Conservation (phyloP, 2,888 invertebrate genomes). For the Clistopyga incitator region DNA sequence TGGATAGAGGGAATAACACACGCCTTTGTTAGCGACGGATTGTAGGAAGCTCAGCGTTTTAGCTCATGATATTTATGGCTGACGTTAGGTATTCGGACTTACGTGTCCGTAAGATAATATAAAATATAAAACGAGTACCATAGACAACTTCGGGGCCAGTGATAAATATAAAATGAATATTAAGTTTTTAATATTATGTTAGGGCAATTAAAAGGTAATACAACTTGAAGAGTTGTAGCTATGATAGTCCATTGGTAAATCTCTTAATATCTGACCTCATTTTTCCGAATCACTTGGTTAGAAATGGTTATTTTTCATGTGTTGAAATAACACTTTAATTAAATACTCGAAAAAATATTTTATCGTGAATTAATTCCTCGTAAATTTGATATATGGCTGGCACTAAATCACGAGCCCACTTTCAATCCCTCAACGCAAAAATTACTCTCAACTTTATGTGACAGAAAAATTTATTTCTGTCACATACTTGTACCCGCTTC, state of each 20-base stretch:
- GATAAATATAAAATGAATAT: slow-evolving; percentile 4
- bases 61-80: slow-evolving; percentile 47
- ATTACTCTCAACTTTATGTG: not conserved
- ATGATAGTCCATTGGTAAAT: not conserved
- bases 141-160: not conserved
- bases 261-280: not conserved
- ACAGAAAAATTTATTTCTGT: slow-evolving; percentile 2
- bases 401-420: no score
- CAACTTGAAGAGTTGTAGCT: not conserved
- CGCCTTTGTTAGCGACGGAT: slow-evolving; percentile 53
- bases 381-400: not conserved
- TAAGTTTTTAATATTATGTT: no score
- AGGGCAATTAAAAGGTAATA: not conserved
- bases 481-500: not conserved
- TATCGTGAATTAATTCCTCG: not conserved
- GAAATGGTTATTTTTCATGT: no score
- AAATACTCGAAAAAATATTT: not conserved
- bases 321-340: not conserved
- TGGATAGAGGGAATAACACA: slow-evolving; percentile 16
- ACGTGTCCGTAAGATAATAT: slow-evolving; percentile 2
- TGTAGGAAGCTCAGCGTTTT: slow-evolving; percentile 42
- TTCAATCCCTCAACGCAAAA: not conserved
- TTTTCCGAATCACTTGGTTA: not conserved
- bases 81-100: slow-evolving; percentile 21
- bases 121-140: slow-evolving; percentile 28